Evolutionary conservation across 2,113 vertebrate genomes (phyloP), one percentile per base, ranked within the genome.

Genomic region (Apistogramma diplotaenia): DNA sequence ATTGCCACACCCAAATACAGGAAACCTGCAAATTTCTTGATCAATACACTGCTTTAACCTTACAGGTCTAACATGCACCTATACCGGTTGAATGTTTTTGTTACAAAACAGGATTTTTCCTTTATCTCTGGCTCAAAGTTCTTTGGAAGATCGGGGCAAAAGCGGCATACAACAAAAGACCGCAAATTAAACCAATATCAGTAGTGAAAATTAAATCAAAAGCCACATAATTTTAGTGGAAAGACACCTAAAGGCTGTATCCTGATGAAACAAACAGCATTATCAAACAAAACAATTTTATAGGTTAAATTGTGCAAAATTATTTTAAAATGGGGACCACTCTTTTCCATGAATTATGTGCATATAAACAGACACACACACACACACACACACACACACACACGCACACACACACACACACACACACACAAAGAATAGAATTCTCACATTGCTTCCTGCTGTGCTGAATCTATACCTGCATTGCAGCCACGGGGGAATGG

Each of bases 391-490:
- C 51, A 59, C 56, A 40, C 16, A n/a, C 16, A 67, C 40, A 71
- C 29, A 60, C 8, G 62, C 61, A 81, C 55, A 78, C 58, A 84
- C 40, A 70, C n/a, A n/a, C 16, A 67, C 40, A 71, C 29, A 60
- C 8, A 70, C 61, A 81, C 55, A 78, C 58, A 84, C 40, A 70
- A 3, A 79, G 19, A 82, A 10, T 43, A 23, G 59, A 46, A 51
- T 54, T 79, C 76, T 79, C 82, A 72, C 53, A 62, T 58, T 57
- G 79, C 72, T 73, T 81, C 85, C 83, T 71, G 77, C 83, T 79
- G 84, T 80, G 86, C 16, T 84, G 79, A 86, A 85, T 87, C 85
- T 71, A 49, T 57, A 85, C 89, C 84, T 90, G 86, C 85, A 84
- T 86, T 89, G 61, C 87, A 79, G 76, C 76, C 88, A 58, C 55